phyloP scores from a whole-genome alignment of 2,888 invertebrate species.

The Muscina levida region DNA sequence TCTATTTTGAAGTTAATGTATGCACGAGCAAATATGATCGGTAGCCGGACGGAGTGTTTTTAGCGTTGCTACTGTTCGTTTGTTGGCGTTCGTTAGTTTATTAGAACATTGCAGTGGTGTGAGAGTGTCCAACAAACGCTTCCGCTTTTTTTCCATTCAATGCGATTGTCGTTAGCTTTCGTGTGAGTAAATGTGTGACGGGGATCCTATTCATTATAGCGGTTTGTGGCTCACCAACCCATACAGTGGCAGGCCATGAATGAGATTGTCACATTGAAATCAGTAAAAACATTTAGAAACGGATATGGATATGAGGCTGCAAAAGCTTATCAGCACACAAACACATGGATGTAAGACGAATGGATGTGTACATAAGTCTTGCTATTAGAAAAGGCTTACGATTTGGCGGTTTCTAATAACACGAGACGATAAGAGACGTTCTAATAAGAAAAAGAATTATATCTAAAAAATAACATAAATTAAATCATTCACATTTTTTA shows the following conservation, averaged over 20 bases:
- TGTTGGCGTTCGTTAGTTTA: not conserved
- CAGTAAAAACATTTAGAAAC: constrained; percentile 8
- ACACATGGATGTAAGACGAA: constrained; percentile 11
- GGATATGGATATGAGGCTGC: constrained; percentile 40
- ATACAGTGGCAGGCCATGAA: too few species aligned
- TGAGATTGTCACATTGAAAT: constrained; percentile 20
- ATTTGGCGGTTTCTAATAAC: too few species aligned
- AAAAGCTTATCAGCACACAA: constrained; percentile 24
- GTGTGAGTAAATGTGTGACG: not conserved
- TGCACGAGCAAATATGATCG: constrained; percentile 7
- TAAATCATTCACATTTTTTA: too few species aligned
- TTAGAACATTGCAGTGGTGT: constrained; percentile 1
- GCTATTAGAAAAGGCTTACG: not conserved
- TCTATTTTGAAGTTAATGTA: constrained; percentile 22
- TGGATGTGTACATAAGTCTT: constrained; percentile 23
- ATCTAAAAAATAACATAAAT: too few species aligned
- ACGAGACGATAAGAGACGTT: too few species aligned
- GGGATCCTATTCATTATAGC: constrained; percentile 24
- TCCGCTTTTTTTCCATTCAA: constrained; percentile 52
- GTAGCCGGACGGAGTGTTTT: constrained; percentile 29
- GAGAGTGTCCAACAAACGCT: constrained; percentile 39
- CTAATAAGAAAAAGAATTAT: too few species aligned
- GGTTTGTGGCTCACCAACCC: too few species aligned
- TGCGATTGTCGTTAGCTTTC: not conserved
- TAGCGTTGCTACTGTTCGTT: constrained; percentile 36